These are phyloP conservation scores for Calyptomena viridis DNA, from an alignment of 2,113 vertebrate species.

Conservation along the genomic window DNA sequence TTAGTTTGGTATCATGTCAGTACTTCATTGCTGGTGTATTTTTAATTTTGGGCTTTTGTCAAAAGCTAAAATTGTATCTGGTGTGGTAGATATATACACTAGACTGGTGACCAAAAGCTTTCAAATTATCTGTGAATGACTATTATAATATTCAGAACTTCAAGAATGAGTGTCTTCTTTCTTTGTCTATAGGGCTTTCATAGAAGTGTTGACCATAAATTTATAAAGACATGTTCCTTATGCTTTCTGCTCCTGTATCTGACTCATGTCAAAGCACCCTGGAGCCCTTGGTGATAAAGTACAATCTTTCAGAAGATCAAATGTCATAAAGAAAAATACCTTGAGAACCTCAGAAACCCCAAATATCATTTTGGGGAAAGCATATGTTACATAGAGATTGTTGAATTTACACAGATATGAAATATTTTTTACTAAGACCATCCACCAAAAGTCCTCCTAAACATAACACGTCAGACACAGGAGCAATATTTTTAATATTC, in stretches of 20 bases:
- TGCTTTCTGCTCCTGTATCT: background rate
- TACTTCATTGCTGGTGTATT: background rate
- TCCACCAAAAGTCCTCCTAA: background rate
- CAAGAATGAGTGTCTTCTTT: background rate
- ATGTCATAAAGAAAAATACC: background rate
- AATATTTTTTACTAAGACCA: background rate
- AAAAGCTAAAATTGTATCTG: background rate
- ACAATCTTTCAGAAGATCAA: background rate
- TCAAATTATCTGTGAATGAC: background rate
- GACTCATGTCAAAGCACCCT: background rate
- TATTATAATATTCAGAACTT: background rate
- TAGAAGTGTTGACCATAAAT: background rate
- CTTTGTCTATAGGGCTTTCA: background rate
- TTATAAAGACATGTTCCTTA: rapidly evolving
- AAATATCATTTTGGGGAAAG: background rate
- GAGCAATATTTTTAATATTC: background rate
- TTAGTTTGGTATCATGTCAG: background rate
- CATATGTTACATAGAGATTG: background rate
- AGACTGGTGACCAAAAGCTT: background rate
- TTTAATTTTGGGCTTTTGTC: background rate
- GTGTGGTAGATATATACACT: rapidly evolving
- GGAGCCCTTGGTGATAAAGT: background rate
- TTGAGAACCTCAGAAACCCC: background rate
- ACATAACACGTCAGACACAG: background rate
- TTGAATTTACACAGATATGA: background rate